Percentiles rank a stretch among this genome's conserved stretches.
Evolutionary conservation across 2,888 invertebrate genomes (phyloP).

Genomic region (Amblyjoppa fuscipennis): DNA sequence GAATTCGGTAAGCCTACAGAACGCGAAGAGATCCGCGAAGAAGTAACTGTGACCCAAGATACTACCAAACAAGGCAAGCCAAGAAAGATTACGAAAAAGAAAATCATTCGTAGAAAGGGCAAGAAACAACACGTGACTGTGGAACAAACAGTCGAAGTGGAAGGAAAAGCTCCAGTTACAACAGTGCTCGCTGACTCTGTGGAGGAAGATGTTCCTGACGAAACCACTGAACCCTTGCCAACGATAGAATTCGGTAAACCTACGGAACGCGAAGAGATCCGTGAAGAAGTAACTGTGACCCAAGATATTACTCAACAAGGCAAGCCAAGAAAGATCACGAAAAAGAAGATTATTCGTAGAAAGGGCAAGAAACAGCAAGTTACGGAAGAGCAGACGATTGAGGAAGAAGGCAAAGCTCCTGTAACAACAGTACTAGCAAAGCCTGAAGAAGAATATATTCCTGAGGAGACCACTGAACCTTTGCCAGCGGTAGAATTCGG

Average conservation of each 20-base stretch:
- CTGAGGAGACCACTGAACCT: too few species aligned
- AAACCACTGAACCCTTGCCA: too few species aligned
- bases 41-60: constrained; percentile 75
- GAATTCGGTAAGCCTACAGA: constrained; percentile 63
- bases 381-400: constrained; percentile 80
- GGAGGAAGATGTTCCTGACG: constrained; percentile 74
- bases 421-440: too few species aligned
- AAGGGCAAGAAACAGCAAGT: constrained; percentile 77
- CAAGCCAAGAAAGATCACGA: constrained; percentile 79
- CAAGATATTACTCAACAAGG: constrained; percentile 78
- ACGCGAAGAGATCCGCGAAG: constrained; percentile 73
- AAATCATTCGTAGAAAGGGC: constrained; percentile 83
- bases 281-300: constrained; percentile 75
- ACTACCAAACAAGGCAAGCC: constrained; percentile 71
- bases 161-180: constrained; percentile 82
- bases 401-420: too few species aligned
- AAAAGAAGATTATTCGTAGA: constrained; percentile 84
- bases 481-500: neutral
- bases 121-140: constrained; percentile 84
- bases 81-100: constrained; percentile 81
- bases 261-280: constrained; percentile 74
- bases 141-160: constrained; percentile 83
- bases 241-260: constrained; percentile 67
- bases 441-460: too few species aligned
- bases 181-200: constrained; percentile 80